Evolutionary conservation across 2,797 vertebrate species (phyloP).

Genomic region (Melanotaenia parkinsoni): DNA sequence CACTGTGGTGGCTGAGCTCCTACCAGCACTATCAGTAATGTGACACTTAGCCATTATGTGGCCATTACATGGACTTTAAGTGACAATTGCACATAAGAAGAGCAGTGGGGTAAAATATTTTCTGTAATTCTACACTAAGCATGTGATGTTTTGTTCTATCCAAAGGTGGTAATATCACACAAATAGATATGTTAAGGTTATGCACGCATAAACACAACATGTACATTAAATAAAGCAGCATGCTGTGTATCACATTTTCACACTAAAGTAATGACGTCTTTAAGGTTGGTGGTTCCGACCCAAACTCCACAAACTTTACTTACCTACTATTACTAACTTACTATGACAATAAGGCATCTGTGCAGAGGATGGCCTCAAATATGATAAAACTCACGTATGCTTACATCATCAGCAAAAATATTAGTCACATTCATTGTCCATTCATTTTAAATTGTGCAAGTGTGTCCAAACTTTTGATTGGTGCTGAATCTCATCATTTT

Average conservation of each 20-base stretch:
- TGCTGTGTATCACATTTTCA: background rate
- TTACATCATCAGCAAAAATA: background rate
- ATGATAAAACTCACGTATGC: background rate
- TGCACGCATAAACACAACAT: background rate
- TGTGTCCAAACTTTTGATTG: background rate
- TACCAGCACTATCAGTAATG: slow-evolving; percentile 49
- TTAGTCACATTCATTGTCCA: background rate
- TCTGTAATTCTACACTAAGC: slow-evolving; percentile 6
- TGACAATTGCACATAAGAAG: slow-evolving; percentile 41
- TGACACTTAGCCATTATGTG: slow-evolving; percentile 55
- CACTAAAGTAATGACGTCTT: background rate
- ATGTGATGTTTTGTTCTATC: slow-evolving; percentile 2
- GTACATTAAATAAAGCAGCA: background rate
- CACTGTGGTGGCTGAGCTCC: slow-evolving; percentile 26
- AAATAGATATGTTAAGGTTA: background rate
- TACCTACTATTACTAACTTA: background rate
- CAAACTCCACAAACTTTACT: background rate
- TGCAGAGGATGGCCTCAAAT: background rate
- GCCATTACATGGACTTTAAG: slow-evolving; percentile 55
- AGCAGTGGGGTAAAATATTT: slow-evolving; percentile 3
- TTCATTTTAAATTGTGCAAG: background rate
- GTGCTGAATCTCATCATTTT: background rate
- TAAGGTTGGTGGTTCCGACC: background rate
- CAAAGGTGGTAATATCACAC: background rate
- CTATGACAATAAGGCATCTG: background rate